Evolutionary conservation across 2,888 invertebrate species (phyloP).

Genomic region (Caenorhabditis macrosperma): DNA sequence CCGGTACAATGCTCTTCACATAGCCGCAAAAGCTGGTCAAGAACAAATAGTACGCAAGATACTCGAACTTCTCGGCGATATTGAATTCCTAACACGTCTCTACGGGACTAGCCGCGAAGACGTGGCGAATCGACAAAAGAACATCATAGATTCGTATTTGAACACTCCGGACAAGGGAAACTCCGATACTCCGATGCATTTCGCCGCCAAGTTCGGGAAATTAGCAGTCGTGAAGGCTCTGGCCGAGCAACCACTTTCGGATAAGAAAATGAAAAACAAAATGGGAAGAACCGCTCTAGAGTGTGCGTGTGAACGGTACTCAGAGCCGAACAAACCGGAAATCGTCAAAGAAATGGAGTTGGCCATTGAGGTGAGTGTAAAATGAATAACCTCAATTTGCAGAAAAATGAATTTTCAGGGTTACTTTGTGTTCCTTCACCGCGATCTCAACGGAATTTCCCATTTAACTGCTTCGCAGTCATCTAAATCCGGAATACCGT

Average conservation of each 20-base stretch:
- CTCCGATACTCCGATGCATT: conserved; percentile 66
- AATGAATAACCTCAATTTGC: neutral
- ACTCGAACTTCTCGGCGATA: conserved; percentile 22
- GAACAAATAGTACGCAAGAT: conserved; percentile 33
- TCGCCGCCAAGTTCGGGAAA: conserved; percentile 67
- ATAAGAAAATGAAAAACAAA: conserved; percentile 48
- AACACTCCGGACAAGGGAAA: conserved; percentile 68
- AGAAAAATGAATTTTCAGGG: conserved; percentile 26
- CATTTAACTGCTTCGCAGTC: neutral
- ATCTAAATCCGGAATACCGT: neutral
- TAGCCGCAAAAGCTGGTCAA: conserved; percentile 63
- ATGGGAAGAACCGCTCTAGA: conserved; percentile 51
- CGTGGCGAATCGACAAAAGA: conserved; percentile 48
- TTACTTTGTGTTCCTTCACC: conserved; percentile 28
- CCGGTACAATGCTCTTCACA: conserved; percentile 68
- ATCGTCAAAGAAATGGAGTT: conserved; percentile 29
- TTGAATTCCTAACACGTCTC: conserved; percentile 35
- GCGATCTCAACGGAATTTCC: conserved; percentile 2
- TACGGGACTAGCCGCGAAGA: conserved; percentile 48
- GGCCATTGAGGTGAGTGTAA: conserved; percentile 25
- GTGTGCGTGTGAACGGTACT: conserved; percentile 52
- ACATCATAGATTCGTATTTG: conserved; percentile 62
- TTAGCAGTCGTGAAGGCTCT: conserved; percentile 57
- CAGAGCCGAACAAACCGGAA: conserved; percentile 31
- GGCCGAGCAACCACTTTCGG: conserved; percentile 9